Percentiles rank a stretch among this genome's conserved stretches.
These are phyloP conservation scores for Caenorhabditis auriculariae DNA, from an alignment of 2,888 invertebrate genomes.

Conservation along the genomic window DNA sequence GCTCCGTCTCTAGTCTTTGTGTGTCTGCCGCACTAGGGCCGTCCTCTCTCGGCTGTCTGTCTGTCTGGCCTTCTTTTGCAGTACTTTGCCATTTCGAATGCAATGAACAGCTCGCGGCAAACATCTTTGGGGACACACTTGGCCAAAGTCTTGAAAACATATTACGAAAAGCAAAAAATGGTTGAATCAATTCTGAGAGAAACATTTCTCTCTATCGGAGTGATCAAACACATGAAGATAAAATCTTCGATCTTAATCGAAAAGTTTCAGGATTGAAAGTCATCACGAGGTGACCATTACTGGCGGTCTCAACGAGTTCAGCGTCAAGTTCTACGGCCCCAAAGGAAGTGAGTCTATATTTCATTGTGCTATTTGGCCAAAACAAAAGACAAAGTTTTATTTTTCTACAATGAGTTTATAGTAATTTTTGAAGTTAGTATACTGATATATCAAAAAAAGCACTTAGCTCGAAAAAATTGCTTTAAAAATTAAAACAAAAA, in stretches of 20 bases:
- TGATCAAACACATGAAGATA: not conserved
- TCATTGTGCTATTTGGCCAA: not conserved
- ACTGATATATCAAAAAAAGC: not conserved
- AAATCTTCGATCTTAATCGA: not conserved
- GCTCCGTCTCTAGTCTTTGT: too few species aligned
- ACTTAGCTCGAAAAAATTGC: conserved; percentile 1
- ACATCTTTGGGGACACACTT: too few species aligned
- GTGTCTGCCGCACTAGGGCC: too few species aligned
- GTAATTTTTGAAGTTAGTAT: not conserved
- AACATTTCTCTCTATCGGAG: not conserved
- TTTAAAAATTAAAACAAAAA: too few species aligned
- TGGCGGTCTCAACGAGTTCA: conserved; percentile 97
- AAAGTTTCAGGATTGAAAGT: conserved; percentile 82
- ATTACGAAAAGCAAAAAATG: not conserved
- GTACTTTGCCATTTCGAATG: too few species aligned
- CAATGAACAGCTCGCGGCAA: too few species aligned
- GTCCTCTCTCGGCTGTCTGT: not conserved
- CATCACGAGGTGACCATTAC: conserved; percentile 98
- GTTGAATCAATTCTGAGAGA: not conserved
- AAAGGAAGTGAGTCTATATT: conserved; percentile 76
- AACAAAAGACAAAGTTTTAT: not conserved
- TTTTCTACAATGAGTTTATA: not conserved
- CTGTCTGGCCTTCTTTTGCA: too few species aligned
- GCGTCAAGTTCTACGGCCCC: conserved; percentile 98
- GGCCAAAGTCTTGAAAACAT: too few species aligned